phyloP scores from a whole-genome alignment of 2,888 invertebrate species.

The Hirtodrosophila histrioides region DNA sequence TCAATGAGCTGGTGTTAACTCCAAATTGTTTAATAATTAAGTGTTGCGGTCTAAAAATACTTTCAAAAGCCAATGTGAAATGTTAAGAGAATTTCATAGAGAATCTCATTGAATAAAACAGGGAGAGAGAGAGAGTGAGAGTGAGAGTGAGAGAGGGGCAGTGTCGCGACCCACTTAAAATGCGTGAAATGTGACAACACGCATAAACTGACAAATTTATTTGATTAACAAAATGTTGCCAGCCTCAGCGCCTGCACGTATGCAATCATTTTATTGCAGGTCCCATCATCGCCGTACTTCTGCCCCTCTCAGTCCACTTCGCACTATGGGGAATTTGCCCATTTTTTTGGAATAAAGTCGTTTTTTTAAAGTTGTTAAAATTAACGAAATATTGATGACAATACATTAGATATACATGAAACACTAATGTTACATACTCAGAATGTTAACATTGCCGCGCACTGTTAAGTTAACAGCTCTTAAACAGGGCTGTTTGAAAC shows the following conservation, averaged over 20 bases:
- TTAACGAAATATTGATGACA: too few species aligned
- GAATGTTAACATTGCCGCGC: too few species aligned
- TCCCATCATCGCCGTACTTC: not conserved
- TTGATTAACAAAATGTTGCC: slow-evolving; percentile 50
- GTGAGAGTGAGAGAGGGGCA: not conserved
- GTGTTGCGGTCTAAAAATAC: slow-evolving; percentile 45
- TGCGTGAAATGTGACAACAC: slow-evolving; percentile 58
- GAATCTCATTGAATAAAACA: not conserved
- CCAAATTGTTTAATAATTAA: slow-evolving; percentile 54
- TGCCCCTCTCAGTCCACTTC: too few species aligned
- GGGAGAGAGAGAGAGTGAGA: not conserved
- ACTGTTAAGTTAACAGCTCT: too few species aligned
- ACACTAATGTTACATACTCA: too few species aligned
- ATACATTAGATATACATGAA: too few species aligned
- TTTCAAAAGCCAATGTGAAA: too few species aligned
- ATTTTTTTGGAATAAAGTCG: too few species aligned
- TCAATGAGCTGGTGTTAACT: slow-evolving; percentile 26
- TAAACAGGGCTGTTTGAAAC: too few species aligned
- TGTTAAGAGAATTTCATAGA: not conserved
- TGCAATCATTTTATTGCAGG: slow-evolving; percentile 49
- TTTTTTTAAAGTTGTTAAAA: too few species aligned
- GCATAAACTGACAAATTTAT: slow-evolving; percentile 69
- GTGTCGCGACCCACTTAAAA: slow-evolving; percentile 45
- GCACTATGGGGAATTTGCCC: too few species aligned
- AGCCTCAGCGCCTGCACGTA: slow-evolving; percentile 50